Percentiles rank a stretch among this genome's conserved stretches.
Evolutionary conservation across 53 echinoderm and acorn worm species (phyloP).

Genomic region (Luidia sarsii): DNA sequence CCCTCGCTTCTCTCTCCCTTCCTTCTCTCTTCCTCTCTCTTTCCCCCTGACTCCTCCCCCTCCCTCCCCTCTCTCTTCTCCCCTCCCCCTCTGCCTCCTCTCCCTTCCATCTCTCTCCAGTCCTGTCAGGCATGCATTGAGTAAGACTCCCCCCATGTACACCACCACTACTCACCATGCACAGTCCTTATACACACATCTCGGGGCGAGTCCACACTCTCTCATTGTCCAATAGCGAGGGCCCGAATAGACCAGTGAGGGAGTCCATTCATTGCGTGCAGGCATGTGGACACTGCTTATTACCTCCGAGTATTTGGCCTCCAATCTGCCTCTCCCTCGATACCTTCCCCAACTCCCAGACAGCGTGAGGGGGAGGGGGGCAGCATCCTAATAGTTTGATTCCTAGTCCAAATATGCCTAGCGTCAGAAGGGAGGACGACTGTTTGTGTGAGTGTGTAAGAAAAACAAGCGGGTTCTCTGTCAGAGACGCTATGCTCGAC

Average conservation of each 20-base stretch:
- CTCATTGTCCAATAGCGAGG: no score
- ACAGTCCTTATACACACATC: constrained; percentile 29
- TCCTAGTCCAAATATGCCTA: constrained; percentile 31
- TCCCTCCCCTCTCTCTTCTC: no score
- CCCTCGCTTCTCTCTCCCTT: no score
- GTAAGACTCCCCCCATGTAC: background rate
- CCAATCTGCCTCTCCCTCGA: background rate
- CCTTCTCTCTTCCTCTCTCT: no score
- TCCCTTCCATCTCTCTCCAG: no score
- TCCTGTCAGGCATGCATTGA: background rate
- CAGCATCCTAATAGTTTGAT: background rate
- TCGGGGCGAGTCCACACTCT: constrained; percentile 26
- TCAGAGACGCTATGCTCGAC: no score
- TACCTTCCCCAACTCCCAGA: background rate
- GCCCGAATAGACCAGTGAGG: no score
- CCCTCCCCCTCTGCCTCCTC: background rate
- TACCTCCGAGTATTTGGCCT: constrained; percentile 1
- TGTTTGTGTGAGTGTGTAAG: no score
- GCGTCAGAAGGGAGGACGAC: no score
- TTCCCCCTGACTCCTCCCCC: no score
- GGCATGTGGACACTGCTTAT: constrained; percentile 30
- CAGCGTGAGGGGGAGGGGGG: background rate
- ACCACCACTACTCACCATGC: background rate
- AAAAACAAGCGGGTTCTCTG: no score
- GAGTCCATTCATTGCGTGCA: background rate